These are phyloP conservation scores for Pontoporia blainvillei DNA, from an alignment of 2,113 vertebrate species.

Conservation along the genomic window DNA sequence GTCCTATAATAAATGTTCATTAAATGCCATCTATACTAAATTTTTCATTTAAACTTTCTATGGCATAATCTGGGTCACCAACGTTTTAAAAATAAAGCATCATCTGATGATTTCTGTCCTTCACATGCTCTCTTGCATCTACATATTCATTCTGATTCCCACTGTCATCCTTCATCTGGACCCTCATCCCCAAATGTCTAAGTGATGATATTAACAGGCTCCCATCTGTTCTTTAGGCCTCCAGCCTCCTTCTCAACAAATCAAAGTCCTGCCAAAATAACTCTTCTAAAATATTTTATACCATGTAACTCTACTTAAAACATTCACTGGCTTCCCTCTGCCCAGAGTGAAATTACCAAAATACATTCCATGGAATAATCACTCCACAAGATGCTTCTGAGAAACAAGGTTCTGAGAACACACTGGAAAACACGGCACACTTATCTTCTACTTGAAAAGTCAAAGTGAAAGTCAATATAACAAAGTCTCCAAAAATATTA, in stretches of 20 bases:
- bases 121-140: background rate
- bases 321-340: background rate
- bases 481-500: background rate
- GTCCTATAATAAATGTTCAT: background rate
- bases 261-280: conserved; percentile 13
- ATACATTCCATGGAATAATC: background rate
- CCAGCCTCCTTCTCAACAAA: conserved; percentile 23
- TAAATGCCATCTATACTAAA: background rate
- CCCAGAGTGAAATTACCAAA: background rate
- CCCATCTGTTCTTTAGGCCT: conserved; percentile 21
- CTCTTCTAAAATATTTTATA: conserved; percentile 14
- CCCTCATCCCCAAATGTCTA: conserved; percentile 14
- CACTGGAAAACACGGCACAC: background rate
- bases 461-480: background rate
- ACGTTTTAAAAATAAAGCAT: background rate
- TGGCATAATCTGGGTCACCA: background rate
- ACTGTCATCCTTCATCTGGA: conserved; percentile 19
- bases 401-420: background rate
- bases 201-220: conserved; percentile 6
- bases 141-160: background rate
- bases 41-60: background rate
- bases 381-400: background rate
- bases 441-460: conserved; percentile 18
- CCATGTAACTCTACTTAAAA: background rate
- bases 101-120: background rate